Evolutionary conservation across 1,140 invertebrate genomes (phyloP).

Genomic region (Halotydeus destructor): DNA sequence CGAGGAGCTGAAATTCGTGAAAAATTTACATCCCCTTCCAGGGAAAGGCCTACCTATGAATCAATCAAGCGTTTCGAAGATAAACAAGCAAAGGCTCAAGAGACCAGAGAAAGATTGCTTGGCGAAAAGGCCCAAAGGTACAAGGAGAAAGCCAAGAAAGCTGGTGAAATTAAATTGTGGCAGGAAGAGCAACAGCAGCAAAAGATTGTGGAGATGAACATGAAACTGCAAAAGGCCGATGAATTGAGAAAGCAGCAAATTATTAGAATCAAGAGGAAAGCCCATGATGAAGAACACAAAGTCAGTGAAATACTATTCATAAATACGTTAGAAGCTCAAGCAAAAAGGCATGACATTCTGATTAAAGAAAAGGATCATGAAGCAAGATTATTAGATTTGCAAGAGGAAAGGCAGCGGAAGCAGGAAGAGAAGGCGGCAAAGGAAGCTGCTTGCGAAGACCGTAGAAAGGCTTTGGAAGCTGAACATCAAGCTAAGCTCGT

Average conservation of each 20-base stretch:
- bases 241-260: conserved; percentile 64
- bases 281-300: conserved; percentile 92
- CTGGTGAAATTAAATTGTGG: conserved; percentile 16
- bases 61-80: conserved; percentile 46
- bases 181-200: conserved; percentile 64
- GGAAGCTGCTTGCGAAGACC: conserved; percentile 75
- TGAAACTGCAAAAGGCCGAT: conserved; percentile 64
- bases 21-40: conserved; percentile 70
- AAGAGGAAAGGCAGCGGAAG: conserved; percentile 44
- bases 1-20: conserved; percentile 73
- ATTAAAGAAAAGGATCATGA: conserved; percentile 55
- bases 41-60: conserved; percentile 44
- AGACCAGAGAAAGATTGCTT: conserved; percentile 44
- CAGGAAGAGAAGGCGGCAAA: conserved; percentile 82
- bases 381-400: conserved; percentile 46
- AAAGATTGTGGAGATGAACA: conserved; percentile 56
- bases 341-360: conserved; percentile 71
- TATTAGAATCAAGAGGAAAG: conserved; percentile 67
- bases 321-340: conserved; percentile 83
- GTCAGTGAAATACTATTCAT: conserved; percentile 93
- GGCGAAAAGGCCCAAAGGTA: conserved; percentile 64
- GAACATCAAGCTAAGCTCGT: conserved; percentile 52
- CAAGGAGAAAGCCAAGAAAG: conserved; percentile 60
- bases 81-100: conserved; percentile 47
- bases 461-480: conserved; percentile 58